A percentile compares a stretch with the other conserved stretches of the same genome.
phyloP scores from a whole-genome alignment of 2,888 invertebrate species.

The Priocnemis perturbator region DNA sequence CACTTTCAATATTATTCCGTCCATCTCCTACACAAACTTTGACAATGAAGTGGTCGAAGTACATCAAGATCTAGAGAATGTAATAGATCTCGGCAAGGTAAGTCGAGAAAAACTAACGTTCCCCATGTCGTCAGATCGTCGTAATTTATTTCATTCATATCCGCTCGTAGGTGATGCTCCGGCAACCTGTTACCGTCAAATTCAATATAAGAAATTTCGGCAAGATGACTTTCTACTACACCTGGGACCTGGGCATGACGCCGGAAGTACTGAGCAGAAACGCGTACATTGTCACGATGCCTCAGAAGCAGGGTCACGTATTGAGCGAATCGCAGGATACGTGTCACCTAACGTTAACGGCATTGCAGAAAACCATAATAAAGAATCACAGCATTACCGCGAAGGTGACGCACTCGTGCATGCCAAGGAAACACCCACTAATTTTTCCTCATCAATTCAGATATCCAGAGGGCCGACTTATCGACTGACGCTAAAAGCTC shows the following conservation, averaged over 20 bases:
- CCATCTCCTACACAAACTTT: conserved; percentile 74
- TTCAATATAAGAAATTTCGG: conserved; percentile 71
- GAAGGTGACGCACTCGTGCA: conserved; percentile 43
- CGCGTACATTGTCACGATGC: conserved; percentile 35
- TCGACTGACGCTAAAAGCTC: conserved; percentile 78
- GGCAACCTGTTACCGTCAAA: conserved; percentile 53
- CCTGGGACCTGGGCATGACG: conserved; percentile 65
- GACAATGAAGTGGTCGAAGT: conserved; percentile 59
- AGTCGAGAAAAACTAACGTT: conserved; percentile 14
- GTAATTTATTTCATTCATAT: neutral
- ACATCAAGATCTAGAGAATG: conserved; percentile 62
- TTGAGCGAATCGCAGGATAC: conserved; percentile 34
- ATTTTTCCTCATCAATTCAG: conserved; percentile 68
- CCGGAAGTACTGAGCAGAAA: conserved; percentile 45
- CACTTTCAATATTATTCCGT: conserved; percentile 77
- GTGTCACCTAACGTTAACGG: conserved; percentile 50
- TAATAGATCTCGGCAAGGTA: conserved; percentile 74
- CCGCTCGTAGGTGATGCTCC: conserved; percentile 63
- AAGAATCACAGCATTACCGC: conserved; percentile 51
- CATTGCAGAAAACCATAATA: conserved; percentile 50
- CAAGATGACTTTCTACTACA: conserved; percentile 68
- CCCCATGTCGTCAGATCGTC: neutral
- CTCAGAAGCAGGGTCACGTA: conserved; percentile 49
- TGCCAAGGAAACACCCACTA: neutral
- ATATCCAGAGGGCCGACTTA: conserved; percentile 83